Evolutionary conservation across 1,140 invertebrate species (phyloP), one percentile per base, ranked within the genome.

Genomic region (Hyles vespertilio): DNA sequence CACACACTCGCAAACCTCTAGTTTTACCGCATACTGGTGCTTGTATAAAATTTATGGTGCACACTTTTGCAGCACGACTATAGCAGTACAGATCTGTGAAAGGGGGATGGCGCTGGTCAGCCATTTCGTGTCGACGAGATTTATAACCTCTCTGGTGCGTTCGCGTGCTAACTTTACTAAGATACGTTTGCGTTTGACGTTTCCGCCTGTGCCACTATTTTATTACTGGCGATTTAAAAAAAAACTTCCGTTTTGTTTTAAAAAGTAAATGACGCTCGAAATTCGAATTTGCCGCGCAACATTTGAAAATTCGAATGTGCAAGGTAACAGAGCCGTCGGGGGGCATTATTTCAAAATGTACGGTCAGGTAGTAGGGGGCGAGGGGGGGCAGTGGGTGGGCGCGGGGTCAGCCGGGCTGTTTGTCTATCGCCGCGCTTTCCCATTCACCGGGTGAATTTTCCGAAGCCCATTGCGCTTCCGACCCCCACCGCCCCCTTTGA

Each of bases 1-100:
- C 75, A 67, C 56, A 75, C 79, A 81, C 72, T 73, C 71, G 63
- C 56, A 67, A 66, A 68, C 64, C 61, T 57, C 72, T 67, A 82
- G 78, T 83, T 87, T 88, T 85, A 81, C 78, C 78, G 78, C 82
- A 85, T 77, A 81, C 72, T 79, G 69, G 70, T 71, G 76, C 75
- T 77, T 75, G 78, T 87, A 85, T 88, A 87, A 88, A 88, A 86
- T 88, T 87, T 88, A 88, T 83, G 73, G 82, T 74, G 82, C 85
- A 88, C 85, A 88, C 85, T 88, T 88, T 88, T 87, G 85, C 85
- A 88, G 70, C 61, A 47, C 33, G 61, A 51, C 74, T 77, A 80
- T 79, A 76, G 74, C 58, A 58, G 63, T 72, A 75, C 79, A 80
- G 77, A 79, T 76, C 77, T 78, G 72, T 66, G 79, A 76, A 57